These are phyloP conservation scores for Mus spicilegus DNA, from an alignment of 2,113 vertebrate species.

Conservation along the genomic window DNA sequence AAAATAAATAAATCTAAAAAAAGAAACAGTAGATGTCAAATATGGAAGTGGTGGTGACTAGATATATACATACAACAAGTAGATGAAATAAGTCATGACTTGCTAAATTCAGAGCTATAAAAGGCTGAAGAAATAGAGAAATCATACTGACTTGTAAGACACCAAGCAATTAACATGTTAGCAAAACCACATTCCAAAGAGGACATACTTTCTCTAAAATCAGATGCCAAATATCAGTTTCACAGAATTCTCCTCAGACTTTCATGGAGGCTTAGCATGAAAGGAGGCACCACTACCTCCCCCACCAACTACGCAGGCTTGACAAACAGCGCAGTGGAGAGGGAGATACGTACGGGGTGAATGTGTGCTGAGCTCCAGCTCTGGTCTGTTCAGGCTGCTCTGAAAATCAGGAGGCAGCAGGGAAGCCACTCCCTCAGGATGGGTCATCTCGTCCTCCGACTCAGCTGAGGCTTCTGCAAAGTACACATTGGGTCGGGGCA, in stretches of 20 bases:
- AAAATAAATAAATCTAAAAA: background rate
- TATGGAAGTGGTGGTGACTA: background rate
- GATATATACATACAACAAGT: slow-evolving; percentile 35
- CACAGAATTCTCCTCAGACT: slow-evolving; percentile 66
- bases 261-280: slow-evolving; percentile 70
- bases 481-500: slow-evolving; percentile 78
- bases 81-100: slow-evolving; percentile 24
- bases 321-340: slow-evolving; percentile 79
- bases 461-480: slow-evolving; percentile 85
- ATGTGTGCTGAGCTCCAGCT: slow-evolving; percentile 82
- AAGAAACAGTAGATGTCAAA: background rate
- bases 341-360: slow-evolving; percentile 83
- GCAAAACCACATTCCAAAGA: slow-evolving; percentile 64
- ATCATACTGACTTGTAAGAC: slow-evolving; percentile 43
- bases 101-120: slow-evolving; percentile 46
- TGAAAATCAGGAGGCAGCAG: slow-evolving; percentile 84
- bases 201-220: slow-evolving; percentile 64
- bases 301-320: slow-evolving; percentile 77
- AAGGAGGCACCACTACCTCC: slow-evolving; percentile 77
- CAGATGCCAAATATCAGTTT: slow-evolving; percentile 49
- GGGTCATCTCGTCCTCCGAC: slow-evolving; percentile 84
- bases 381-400: slow-evolving; percentile 83
- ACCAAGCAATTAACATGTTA: slow-evolving; percentile 35
- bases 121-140: slow-evolving; percentile 22
- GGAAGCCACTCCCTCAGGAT: slow-evolving; percentile 84